phyloP scores from a whole-genome alignment of 1,140 invertebrate genomes.

The Drosophila virilis region DNA sequence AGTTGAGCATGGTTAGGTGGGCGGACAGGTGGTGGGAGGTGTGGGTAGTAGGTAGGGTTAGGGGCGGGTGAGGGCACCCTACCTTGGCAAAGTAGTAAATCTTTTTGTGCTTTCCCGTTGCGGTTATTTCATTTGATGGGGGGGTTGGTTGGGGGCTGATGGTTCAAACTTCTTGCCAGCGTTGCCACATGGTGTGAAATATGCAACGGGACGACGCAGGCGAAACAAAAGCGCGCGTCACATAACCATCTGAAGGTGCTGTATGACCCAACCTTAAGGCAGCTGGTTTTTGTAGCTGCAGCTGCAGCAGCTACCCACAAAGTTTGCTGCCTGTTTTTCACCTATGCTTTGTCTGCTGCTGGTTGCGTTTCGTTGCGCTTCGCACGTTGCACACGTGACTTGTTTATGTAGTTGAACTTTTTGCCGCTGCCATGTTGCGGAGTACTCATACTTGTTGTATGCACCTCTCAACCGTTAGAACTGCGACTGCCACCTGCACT shows the following conservation, averaged over 20 bases:
- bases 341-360: slow-evolving; percentile 4
- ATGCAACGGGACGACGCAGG: slow-evolving; percentile 56
- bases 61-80: slow-evolving; percentile 18
- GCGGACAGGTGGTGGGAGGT: neutral
- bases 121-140: slow-evolving; percentile 62
- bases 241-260: slow-evolving; percentile 61
- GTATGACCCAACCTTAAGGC: neutral
- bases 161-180: slow-evolving; percentile 44
- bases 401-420: slow-evolving; percentile 81
- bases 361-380: slow-evolving; percentile 73
- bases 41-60: neutral
- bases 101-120: slow-evolving; percentile 72
- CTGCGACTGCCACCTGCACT: slow-evolving; percentile 1
- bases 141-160: neutral
- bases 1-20: slow-evolving; percentile 4
- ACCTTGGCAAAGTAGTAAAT: slow-evolving; percentile 72
- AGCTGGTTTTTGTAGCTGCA: no score
- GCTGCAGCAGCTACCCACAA: slow-evolving; percentile 6
- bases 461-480: slow-evolving; percentile 10
- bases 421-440: neutral
- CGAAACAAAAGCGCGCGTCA: slow-evolving; percentile 67
- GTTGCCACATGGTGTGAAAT: slow-evolving; percentile 81
- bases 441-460: slow-evolving; percentile 22
- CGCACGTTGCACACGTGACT: slow-evolving; percentile 80
- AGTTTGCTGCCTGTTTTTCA: slow-evolving; percentile 40